Conservation (phyloP, 2,888 invertebrate species). For the Perizoma affinitatum region DNA sequence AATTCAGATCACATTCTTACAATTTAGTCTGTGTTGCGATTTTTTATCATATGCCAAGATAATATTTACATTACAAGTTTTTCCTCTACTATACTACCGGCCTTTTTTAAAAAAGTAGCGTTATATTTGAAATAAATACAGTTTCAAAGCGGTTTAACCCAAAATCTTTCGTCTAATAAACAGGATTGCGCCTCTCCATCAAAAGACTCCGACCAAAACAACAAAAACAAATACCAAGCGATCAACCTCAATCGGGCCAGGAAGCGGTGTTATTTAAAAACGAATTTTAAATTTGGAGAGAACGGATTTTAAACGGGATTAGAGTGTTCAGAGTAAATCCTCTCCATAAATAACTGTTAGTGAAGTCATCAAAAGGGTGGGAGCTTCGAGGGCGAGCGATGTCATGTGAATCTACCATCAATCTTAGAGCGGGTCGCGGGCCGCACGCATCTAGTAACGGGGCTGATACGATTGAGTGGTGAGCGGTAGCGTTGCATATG, state of each 20-base stretch:
- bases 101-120: no score
- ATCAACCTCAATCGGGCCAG: constrained; percentile 43
- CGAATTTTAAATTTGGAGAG: constrained; percentile 63
- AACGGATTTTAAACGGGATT: constrained; percentile 59
- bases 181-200: constrained; percentile 6
- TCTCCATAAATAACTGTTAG: constrained; percentile 79
- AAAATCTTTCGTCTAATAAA: not conserved
- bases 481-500: not conserved
- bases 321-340: constrained; percentile 62
- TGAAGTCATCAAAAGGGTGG: constrained; percentile 82
- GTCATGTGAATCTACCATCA: constrained; percentile 81
- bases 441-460: constrained; percentile 62
- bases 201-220: constrained; percentile 10
- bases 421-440: constrained; percentile 67
- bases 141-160: not conserved
- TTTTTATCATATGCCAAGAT: no score
- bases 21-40: no score
- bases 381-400: constrained; percentile 68
- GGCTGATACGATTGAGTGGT: constrained; percentile 20
- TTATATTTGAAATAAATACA: not conserved
- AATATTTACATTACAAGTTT: no score
- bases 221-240: constrained; percentile 31
- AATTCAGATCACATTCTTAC: no score
- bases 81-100: no score
- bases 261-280: constrained; percentile 53